Conservation (phyloP, 2,797 vertebrate species). For the Mus spretus region DNA sequence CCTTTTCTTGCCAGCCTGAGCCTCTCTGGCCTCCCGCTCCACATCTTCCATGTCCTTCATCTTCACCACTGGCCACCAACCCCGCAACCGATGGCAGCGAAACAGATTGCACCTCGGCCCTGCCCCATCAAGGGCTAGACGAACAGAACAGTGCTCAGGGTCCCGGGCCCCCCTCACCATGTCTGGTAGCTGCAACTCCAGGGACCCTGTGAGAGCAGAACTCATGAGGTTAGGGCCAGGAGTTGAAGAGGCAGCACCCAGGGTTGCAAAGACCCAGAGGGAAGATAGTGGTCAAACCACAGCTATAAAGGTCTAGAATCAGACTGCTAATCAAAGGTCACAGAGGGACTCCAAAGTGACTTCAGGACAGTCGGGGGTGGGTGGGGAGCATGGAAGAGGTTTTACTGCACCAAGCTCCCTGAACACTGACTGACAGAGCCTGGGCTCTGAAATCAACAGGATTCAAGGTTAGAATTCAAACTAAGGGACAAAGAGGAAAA, state of each 20-base stretch:
- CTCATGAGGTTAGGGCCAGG: neutral
- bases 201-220: slow-evolving; percentile 90
- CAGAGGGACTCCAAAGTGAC: neutral
- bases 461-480: neutral
- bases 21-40: slow-evolving; percentile 91
- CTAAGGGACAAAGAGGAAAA: neutral
- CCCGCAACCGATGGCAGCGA: slow-evolving; percentile 93
- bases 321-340: neutral
- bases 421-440: neutral
- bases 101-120: slow-evolving; percentile 94
- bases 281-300: neutral
- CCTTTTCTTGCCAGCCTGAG: slow-evolving; percentile 90
- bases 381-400: neutral
- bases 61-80: slow-evolving; percentile 96
- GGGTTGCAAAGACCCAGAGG: neutral
- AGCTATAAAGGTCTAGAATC: neutral
- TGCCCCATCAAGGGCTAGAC: slow-evolving; percentile 92
- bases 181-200: slow-evolving; percentile 93
- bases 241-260: neutral
- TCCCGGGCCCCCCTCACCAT: slow-evolving; percentile 94
- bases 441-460: slow-evolving; percentile 15
- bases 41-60: slow-evolving; percentile 92
- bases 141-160: slow-evolving; percentile 91
- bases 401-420: neutral
- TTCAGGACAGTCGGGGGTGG: too few species aligned